These are phyloP conservation scores for Microctonus hyperodae DNA, from an alignment of 2,888 invertebrate genomes.

Conservation along the genomic window DNA sequence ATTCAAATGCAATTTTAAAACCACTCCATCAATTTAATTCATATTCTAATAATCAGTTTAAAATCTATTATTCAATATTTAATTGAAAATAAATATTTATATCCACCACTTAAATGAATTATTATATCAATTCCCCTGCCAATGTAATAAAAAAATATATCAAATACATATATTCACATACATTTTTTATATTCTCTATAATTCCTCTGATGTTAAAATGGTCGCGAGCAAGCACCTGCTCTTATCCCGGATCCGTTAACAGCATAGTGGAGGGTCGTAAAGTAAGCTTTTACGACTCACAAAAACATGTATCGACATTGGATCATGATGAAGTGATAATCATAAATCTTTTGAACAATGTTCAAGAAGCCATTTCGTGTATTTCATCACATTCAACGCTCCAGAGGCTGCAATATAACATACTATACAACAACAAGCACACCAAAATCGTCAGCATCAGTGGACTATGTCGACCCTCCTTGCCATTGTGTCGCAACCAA, in stretches of 20 bases:
- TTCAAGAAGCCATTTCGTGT: neutral
- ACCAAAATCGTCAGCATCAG: neutral
- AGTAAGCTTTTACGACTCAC: neutral
- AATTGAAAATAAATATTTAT: no score
- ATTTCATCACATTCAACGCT: neutral
- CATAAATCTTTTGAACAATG: neutral
- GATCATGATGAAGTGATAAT: neutral
- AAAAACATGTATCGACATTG: neutral
- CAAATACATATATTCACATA: neutral
- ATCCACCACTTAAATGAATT: no score
- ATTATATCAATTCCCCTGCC: neutral
- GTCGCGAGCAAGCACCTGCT: neutral
- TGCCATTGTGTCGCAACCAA: conserved; percentile 20
- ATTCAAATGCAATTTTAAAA: no score
- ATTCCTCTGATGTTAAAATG: neutral
- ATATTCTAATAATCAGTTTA: no score
- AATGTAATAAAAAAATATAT: neutral
- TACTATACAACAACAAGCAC: conserved; percentile 4
- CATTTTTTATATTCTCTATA: neutral
- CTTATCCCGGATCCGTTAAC: neutral
- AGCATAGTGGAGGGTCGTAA: neutral
- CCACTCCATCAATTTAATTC: no score
- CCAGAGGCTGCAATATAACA: neutral
- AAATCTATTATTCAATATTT: no score
- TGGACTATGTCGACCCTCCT: neutral